Base-by-base conservation (phyloP, 2,113 vertebrate species). In the Lepisosteus oculatus region DNA sequence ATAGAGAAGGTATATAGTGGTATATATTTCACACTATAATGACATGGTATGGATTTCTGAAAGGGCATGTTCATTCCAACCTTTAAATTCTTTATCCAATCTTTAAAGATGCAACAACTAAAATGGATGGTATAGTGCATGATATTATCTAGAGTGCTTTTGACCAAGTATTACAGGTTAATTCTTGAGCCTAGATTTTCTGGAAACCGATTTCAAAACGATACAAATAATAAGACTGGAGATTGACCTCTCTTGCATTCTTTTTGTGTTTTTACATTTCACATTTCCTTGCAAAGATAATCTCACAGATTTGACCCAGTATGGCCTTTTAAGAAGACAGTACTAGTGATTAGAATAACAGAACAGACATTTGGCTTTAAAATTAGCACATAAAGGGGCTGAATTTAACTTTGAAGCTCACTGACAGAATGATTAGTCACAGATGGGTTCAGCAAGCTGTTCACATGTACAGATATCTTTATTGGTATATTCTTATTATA, bases 331-430 rank as follows among this genome's bases (percentile, higher is more conserved):
- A 85, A 85, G 76, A 73, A 3, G 64, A 47, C 43, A 14, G 12
- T 14, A 12, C n/a, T 5, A 61, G 72, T 68, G 74, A 79, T 70
- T 73, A 77, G 78, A 80, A 81, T 80, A 74, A 76, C 74, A 56
- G 67, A 3, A 66, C 61, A 80, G 76, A 73, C 63, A 68, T 75
- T 80, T 77, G 79, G 79, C 77, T 84, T 78, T 68, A 72, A 68
- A 77, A 86, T 88, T 86, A 86, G 75, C 83, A 88, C 80, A 83
- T 84, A 78, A 90, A 80, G 81, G 29, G 77, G 73, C 72, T 9
- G 43, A 11, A 29, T 42, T 59, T 8, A 43, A 66, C 71, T 67
- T 74, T 75, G 70, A 72, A 69, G 70, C 47, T 13, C 47, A 6
- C 13, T 15, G 70, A 55, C 42, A 57, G 67, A 72, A 47, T 67